Evolutionary conservation across 2,888 invertebrate genomes (phyloP).

Genomic region (Leptopterna dolabrata): DNA sequence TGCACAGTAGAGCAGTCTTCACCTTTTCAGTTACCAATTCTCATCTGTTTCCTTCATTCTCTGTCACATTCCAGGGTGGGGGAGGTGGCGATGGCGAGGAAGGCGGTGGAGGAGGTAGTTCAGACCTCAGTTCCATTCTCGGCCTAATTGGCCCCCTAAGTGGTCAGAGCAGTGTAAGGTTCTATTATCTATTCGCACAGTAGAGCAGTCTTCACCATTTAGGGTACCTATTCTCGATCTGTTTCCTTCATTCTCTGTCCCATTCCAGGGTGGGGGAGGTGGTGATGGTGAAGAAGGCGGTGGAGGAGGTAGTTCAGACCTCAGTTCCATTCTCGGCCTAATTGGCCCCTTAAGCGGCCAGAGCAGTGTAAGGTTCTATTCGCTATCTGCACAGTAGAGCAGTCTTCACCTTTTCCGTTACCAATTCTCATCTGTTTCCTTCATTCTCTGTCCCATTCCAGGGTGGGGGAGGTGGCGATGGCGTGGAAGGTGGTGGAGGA

Average conservation of each 20-base stretch:
- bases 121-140: constrained; percentile 7
- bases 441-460: too few species aligned
- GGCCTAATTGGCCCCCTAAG: constrained; percentile 51
- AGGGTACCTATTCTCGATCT: neutral
- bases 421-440: too few species aligned
- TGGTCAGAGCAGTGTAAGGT: constrained; percentile 42
- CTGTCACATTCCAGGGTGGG: constrained; percentile 39
- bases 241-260: neutral
- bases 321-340: constrained; percentile 13
- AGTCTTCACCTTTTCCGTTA: neutral
- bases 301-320: constrained; percentile 37
- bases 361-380: constrained; percentile 26
- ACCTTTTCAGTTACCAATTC: constrained; percentile 47
- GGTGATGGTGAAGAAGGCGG: constrained; percentile 25
- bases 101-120: constrained; percentile 33
- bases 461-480: too few species aligned
- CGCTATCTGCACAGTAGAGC: neutral
- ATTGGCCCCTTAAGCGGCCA: constrained; percentile 26
- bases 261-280: constrained; percentile 30
- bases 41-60: constrained; percentile 51
- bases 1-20: neutral
- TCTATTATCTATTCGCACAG: neutral
- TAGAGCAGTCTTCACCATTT: neutral
- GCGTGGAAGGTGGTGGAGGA: constrained; percentile 57
- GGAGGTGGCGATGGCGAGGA: constrained; percentile 24